phyloP scores from a whole-genome alignment of 1,140 invertebrate species.

The Bombus waltoni region DNA sequence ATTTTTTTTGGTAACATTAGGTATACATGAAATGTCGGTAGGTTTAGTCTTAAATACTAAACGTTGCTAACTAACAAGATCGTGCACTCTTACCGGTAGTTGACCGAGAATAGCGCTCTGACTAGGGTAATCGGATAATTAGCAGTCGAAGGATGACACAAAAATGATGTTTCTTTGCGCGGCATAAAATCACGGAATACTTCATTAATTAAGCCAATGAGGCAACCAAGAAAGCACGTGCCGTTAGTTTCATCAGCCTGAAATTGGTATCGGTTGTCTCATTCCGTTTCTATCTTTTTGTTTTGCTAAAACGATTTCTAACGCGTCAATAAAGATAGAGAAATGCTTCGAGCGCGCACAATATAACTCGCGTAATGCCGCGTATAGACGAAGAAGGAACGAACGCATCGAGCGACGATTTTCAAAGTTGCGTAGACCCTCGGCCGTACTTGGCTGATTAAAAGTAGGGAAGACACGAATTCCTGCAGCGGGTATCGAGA shows the following conservation, averaged over 20 bases:
- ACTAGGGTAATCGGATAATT: background rate
- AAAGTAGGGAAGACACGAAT: background rate
- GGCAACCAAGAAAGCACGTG: background rate
- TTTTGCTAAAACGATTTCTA: background rate
- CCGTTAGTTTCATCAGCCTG: background rate
- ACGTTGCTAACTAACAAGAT: too few species aligned
- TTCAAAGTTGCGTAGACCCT: too few species aligned
- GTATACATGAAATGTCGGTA: too few species aligned
- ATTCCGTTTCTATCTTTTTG: too few species aligned
- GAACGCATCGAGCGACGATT: too few species aligned
- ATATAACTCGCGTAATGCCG: too few species aligned
- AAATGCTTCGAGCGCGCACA: too few species aligned
- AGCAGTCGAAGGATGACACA: background rate
- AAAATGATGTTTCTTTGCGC: background rate
- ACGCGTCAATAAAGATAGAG: background rate
- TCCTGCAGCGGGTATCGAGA: background rate
- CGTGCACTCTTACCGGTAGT: background rate
- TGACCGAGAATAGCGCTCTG: background rate
- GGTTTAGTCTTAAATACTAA: too few species aligned
- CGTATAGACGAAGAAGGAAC: too few species aligned
- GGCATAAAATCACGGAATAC: background rate
- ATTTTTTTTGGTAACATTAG: too few species aligned
- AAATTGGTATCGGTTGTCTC: background rate
- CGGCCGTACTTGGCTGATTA: background rate
- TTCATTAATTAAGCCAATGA: background rate